A percentile compares a stretch with the other conserved stretches of the same genome.
phyloP scores from a whole-genome alignment of 2,797 vertebrate genomes.

The Bovichtus diacanthus region DNA sequence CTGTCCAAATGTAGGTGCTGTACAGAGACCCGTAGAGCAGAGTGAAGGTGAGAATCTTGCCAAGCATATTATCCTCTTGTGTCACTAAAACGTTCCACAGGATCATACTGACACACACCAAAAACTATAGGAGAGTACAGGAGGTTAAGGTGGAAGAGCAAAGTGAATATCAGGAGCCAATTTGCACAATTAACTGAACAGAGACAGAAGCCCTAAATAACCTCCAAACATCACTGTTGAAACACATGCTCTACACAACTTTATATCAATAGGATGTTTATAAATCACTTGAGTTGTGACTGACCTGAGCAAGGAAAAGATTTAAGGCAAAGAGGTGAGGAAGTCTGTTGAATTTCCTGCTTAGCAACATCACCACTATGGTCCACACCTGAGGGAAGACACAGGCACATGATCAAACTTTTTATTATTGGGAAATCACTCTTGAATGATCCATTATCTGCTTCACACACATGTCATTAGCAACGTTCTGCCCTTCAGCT shows the following conservation, averaged over 20 bases:
- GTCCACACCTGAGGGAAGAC: constrained; percentile 90
- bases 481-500: background rate
- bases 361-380: constrained; percentile 91
- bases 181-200: background rate
- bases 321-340: constrained; percentile 96
- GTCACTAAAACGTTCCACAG: constrained; percentile 93
- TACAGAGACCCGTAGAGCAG: constrained; percentile 96
- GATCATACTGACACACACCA: constrained; percentile 95
- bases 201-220: no score
- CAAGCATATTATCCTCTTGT: constrained; percentile 86
- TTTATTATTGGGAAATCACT: background rate
- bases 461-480: background rate
- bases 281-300: background rate
- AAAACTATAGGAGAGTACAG: constrained; percentile 80
- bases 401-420: background rate
- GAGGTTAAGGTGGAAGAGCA: background rate
- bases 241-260: background rate
- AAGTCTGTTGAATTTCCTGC: constrained; percentile 93
- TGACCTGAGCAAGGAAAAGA: constrained; percentile 95
- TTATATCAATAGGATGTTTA: background rate
- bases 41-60: constrained; percentile 91
- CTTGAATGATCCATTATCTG: background rate
- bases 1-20: constrained; percentile 96
- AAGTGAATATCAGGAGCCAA: background rate
- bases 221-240: background rate